These are phyloP conservation scores for Lycaon pictus DNA, from an alignment of 2,113 vertebrate genomes.

Conservation along the genomic window DNA sequence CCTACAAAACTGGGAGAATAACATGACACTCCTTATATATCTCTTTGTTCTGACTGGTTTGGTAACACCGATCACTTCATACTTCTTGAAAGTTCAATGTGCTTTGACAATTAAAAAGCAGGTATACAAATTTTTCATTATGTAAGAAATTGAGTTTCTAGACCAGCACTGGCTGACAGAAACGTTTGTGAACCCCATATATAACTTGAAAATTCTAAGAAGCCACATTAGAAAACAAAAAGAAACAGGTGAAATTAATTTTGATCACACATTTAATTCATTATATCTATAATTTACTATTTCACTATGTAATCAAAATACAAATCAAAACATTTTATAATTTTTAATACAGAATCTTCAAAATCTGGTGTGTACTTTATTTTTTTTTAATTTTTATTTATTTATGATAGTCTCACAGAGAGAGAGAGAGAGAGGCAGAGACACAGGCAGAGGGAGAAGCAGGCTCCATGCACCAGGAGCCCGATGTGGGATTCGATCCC, in stretches of 20 bases:
- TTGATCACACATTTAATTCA: not conserved
- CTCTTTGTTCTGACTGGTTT: not conserved
- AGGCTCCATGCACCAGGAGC: no score
- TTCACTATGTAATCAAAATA: not conserved
- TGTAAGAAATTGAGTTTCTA: not conserved
- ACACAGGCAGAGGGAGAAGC: no score
- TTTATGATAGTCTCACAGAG: no score
- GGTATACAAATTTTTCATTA: not conserved
- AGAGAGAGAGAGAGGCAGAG: no score
- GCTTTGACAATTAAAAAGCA: not conserved
- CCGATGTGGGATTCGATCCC: no score
- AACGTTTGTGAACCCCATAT: not conserved
- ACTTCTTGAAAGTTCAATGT: not conserved
- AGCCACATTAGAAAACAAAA: not conserved
- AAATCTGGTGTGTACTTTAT: not conserved
- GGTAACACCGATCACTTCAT: not conserved
- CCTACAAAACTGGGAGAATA: not conserved
- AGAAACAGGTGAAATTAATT: not conserved
- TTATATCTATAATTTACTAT: not conserved
- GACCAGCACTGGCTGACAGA: not conserved
- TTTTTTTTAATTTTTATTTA: no score
- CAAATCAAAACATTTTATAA: not conserved
- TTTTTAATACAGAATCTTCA: not conserved
- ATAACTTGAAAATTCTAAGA: not conserved
- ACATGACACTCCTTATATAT: not conserved